Evolutionary conservation across 2,113 vertebrate genomes (phyloP).

Genomic region (Antennarius striatus): DNA sequence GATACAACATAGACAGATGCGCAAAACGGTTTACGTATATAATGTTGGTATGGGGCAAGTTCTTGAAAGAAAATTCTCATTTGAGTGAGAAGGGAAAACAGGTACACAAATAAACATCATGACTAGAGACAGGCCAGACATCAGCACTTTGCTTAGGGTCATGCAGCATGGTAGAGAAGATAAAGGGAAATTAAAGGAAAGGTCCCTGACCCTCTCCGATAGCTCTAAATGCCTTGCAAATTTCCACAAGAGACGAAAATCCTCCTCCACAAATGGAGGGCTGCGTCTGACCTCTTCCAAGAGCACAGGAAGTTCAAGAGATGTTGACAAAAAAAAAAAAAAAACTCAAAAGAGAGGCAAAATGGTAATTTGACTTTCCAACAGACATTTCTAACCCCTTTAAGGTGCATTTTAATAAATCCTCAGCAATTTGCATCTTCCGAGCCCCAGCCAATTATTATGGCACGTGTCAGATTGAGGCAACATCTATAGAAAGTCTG

Average conservation of each 20-base stretch:
- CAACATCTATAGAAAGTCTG: constrained; percentile 71
- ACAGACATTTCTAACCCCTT: constrained; percentile 78
- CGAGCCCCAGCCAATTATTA: constrained; percentile 75
- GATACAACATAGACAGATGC: neutral
- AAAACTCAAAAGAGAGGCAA: constrained; percentile 58
- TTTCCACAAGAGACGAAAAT: constrained; percentile 76
- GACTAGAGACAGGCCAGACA: constrained; percentile 62
- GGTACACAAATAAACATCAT: constrained; percentile 74
- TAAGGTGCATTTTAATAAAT: constrained; percentile 81
- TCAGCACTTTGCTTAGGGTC: constrained; percentile 70
- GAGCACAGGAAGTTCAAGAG: constrained; percentile 76
- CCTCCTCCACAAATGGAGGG: constrained; percentile 77
- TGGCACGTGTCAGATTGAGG: constrained; percentile 63
- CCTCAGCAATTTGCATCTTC: constrained; percentile 78
- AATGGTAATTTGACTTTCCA: constrained; percentile 81
- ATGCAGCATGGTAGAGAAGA: constrained; percentile 77
- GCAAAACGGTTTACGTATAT: constrained; percentile 32
- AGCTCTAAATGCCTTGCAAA: constrained; percentile 79
- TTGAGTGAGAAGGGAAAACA: constrained; percentile 49
- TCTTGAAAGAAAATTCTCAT: constrained; percentile 37
- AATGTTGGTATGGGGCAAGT: constrained; percentile 38
- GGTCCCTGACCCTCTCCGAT: constrained; percentile 80
- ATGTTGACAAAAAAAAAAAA: constrained; percentile 76
- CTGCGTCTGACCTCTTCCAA: constrained; percentile 77
- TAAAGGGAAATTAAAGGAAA: constrained; percentile 82